These are phyloP conservation scores for Carapus acus DNA, from an alignment of 2,797 vertebrate genomes.

Conservation along the genomic window DNA sequence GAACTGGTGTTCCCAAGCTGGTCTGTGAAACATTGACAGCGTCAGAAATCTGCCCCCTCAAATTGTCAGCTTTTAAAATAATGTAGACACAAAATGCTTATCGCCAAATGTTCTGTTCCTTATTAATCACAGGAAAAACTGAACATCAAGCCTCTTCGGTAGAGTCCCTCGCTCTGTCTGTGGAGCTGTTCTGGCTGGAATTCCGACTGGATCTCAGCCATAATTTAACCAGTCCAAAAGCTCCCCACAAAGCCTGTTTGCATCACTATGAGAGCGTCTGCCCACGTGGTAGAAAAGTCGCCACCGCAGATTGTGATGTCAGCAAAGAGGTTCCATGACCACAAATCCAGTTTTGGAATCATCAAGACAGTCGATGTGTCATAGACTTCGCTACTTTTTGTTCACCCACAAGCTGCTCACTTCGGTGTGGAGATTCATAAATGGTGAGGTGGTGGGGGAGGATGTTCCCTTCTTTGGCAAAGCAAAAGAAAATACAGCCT, in stretches of 20 bases:
- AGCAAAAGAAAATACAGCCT: slow-evolving; percentile 4
- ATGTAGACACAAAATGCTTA: slow-evolving; percentile 1
- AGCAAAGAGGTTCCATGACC: slow-evolving; percentile 1
- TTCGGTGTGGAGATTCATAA: neutral
- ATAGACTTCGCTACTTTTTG: neutral
- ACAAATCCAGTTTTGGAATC: neutral
- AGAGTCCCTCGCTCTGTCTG: slow-evolving; percentile 12
- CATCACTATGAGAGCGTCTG: slow-evolving; percentile 19
- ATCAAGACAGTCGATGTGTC: slow-evolving; percentile 3
- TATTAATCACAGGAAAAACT: slow-evolving; percentile 14
- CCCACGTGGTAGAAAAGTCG: slow-evolving; percentile 3
- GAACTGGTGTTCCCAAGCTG: slow-evolving; percentile 22
- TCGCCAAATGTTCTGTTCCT: slow-evolving; percentile 10
- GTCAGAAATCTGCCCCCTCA: slow-evolving; percentile 6
- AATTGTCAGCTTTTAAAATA: neutral
- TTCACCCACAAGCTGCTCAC: neutral
- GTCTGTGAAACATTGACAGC: slow-evolving; percentile 46
- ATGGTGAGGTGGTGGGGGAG: slow-evolving; percentile 1
- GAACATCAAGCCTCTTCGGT: slow-evolving; percentile 10
- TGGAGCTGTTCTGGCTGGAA: slow-evolving; percentile 14
- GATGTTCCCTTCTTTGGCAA: neutral
- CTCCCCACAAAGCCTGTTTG: slow-evolving; percentile 12
- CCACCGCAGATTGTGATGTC: neutral
- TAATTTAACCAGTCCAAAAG: slow-evolving; percentile 9
- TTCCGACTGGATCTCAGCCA: slow-evolving; percentile 17